Percentiles rank a stretch among this genome's conserved stretches.
These are phyloP conservation scores for Drosophila quinaria DNA, from an alignment of 2,888 invertebrate species.

Conservation along the genomic window DNA sequence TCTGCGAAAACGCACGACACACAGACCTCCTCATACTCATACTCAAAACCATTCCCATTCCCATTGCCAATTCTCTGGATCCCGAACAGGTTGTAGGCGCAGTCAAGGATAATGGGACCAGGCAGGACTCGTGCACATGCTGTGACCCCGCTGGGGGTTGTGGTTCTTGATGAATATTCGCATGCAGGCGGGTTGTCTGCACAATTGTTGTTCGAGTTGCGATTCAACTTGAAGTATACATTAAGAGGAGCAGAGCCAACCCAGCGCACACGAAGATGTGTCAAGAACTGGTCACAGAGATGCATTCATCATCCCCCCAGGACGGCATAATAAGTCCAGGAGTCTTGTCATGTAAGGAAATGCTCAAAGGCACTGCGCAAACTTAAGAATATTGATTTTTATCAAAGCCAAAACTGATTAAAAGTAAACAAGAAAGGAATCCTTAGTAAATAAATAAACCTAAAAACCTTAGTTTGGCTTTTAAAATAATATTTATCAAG, in stretches of 20 bases:
- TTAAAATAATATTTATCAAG: too few relatives aligned
- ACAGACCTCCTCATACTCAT: constrained; percentile 5
- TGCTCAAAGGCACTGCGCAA: background rate
- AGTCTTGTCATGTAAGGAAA: background rate
- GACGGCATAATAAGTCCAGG: constrained; percentile 31
- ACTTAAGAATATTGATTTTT: constrained; percentile 24
- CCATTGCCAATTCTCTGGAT: background rate
- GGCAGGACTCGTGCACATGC: constrained; percentile 35
- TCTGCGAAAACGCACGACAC: constrained; percentile 71
- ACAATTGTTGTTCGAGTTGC: constrained; percentile 38
- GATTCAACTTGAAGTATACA: constrained; percentile 41
- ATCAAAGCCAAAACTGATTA: constrained; percentile 4
- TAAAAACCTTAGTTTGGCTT: too few relatives aligned
- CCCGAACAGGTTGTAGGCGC: constrained; percentile 55
- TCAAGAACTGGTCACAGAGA: constrained; percentile 44
- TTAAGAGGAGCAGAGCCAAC: constrained; percentile 34
- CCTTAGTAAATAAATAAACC: too few relatives aligned
- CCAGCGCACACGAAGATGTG: constrained; percentile 35
- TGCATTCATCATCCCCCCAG: constrained; percentile 25
- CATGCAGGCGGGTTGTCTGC: constrained; percentile 41
- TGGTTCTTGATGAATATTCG: constrained; percentile 25
- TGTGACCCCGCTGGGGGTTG: constrained; percentile 22
- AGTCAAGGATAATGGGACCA: constrained; percentile 50
- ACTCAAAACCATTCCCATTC: background rate
- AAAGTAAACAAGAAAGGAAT: background rate